Percentiles rank a stretch among this genome's conserved stretches.
Conservation (phyloP, 2,888 invertebrate genomes). For the Pogonocherus hispidulus region DNA sequence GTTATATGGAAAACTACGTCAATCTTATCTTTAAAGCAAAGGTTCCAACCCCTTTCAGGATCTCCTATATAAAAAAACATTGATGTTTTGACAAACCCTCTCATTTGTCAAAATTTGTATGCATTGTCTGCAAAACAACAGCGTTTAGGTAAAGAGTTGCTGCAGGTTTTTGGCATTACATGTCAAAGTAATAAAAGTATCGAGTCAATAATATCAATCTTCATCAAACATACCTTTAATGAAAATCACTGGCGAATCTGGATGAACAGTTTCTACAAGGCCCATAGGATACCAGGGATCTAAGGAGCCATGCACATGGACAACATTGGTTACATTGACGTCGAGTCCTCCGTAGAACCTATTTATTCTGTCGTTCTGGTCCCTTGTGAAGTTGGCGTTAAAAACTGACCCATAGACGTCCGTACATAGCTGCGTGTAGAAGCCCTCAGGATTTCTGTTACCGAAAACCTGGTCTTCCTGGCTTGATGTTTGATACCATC, state of each 20-base stretch:
- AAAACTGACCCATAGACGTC: conserved; percentile 77
- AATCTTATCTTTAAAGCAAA: too few species aligned
- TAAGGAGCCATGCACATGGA: conserved; percentile 73
- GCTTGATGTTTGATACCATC: conserved; percentile 84
- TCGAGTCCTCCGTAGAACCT: conserved; percentile 69
- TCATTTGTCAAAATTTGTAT: too few species aligned
- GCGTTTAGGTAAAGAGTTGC: too few species aligned
- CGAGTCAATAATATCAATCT: too few species aligned
- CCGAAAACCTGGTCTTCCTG: conserved; percentile 76
- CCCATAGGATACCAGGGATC: conserved; percentile 74
- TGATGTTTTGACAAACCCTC: too few species aligned
- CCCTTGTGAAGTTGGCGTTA: conserved; percentile 72
- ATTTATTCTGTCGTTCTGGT: conserved; percentile 74
- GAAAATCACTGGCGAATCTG: conserved; percentile 50
- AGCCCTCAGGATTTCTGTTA: conserved; percentile 69
- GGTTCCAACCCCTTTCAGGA: too few species aligned
- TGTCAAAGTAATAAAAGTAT: too few species aligned
- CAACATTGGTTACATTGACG: conserved; percentile 71
- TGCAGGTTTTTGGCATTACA: too few species aligned
- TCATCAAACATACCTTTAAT: conserved; percentile 16
- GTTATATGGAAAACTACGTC: too few species aligned
- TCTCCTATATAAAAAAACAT: too few species aligned
- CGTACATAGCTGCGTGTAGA: conserved; percentile 79
- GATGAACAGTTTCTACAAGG: conserved; percentile 65
- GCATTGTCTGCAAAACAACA: too few species aligned